phyloP scores from a whole-genome alignment of 2,888 invertebrate genomes.

The Agrilus biguttatus region DNA sequence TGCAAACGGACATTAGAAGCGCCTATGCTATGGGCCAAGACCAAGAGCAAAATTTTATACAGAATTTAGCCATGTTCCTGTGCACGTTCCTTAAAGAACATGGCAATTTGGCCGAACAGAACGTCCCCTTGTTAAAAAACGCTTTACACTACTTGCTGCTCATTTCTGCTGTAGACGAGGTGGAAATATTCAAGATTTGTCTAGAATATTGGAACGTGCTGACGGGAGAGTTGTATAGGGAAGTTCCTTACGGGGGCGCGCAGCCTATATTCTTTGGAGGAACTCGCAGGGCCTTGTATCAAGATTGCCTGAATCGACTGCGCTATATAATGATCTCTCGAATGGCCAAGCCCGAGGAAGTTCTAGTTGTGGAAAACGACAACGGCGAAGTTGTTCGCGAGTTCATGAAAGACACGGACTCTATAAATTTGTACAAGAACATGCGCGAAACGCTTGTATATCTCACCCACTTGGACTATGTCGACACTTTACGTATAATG shows the following conservation, averaged over 20 bases:
- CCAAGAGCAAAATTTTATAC: slow-evolving; percentile 97
- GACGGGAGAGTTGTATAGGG: slow-evolving; percentile 82
- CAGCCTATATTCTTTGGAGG: slow-evolving; percentile 21
- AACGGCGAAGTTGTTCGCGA: slow-evolving; percentile 98
- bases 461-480: slow-evolving; percentile 95
- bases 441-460: slow-evolving; percentile 98
- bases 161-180: slow-evolving; percentile 97
- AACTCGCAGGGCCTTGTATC: slow-evolving; percentile 56
- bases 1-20: slow-evolving; percentile 81
- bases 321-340: slow-evolving; percentile 96
- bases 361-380: slow-evolving; percentile 98
- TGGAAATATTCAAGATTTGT: slow-evolving; percentile 99
- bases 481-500: slow-evolving; percentile 97
- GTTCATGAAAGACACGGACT: slow-evolving; percentile 99
- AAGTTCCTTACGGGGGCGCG: slow-evolving; percentile 44
- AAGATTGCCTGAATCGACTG: slow-evolving; percentile 71
- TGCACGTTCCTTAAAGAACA: slow-evolving; percentile 96
- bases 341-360: slow-evolving; percentile 99
- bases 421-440: slow-evolving; percentile 97
- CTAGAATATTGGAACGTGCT: slow-evolving; percentile 97
- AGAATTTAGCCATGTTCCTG: slow-evolving; percentile 92
- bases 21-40: slow-evolving; percentile 90
- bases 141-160: slow-evolving; percentile 76
- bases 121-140: slow-evolving; percentile 64
- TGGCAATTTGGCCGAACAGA: slow-evolving; percentile 73